phyloP scores from a whole-genome alignment of 2,113 vertebrate species.

The Microcebus jonahi region DNA sequence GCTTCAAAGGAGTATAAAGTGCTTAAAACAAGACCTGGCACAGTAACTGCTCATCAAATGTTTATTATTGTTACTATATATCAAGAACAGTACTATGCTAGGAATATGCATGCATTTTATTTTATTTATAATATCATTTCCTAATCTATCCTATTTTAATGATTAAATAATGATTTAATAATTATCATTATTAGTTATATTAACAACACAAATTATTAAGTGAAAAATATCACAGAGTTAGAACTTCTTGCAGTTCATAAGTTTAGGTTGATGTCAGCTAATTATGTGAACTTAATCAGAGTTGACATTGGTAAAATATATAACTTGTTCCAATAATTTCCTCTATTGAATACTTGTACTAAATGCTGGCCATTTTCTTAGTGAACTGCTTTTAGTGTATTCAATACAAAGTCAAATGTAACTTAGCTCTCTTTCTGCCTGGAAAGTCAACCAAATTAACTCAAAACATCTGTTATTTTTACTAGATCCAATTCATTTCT shows the following conservation, averaged over 20 bases:
- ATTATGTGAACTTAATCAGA: neutral
- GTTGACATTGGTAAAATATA: neutral
- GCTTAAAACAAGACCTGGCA: neutral
- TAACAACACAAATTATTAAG: neutral
- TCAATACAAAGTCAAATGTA: neutral
- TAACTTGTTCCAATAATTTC: neutral
- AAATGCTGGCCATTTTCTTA: neutral
- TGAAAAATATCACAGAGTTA: neutral
- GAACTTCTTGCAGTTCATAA: neutral
- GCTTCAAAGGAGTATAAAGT: neutral
- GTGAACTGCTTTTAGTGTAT: neutral
- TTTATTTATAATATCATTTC: neutral
- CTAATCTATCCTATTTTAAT: neutral
- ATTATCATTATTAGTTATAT: neutral
- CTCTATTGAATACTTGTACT: neutral
- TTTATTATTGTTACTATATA: neutral
- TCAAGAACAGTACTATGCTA: neutral
- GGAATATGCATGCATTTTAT: neutral
- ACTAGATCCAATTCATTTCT: slow-evolving; percentile 5
- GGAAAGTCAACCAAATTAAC: neutral
- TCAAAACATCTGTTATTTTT: neutral
- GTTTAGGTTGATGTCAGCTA: neutral
- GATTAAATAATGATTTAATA: neutral
- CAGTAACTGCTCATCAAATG: neutral
- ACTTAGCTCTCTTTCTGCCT: neutral